phyloP scores from a whole-genome alignment of 2,113 vertebrate species.

The Accipiter cooperii region DNA sequence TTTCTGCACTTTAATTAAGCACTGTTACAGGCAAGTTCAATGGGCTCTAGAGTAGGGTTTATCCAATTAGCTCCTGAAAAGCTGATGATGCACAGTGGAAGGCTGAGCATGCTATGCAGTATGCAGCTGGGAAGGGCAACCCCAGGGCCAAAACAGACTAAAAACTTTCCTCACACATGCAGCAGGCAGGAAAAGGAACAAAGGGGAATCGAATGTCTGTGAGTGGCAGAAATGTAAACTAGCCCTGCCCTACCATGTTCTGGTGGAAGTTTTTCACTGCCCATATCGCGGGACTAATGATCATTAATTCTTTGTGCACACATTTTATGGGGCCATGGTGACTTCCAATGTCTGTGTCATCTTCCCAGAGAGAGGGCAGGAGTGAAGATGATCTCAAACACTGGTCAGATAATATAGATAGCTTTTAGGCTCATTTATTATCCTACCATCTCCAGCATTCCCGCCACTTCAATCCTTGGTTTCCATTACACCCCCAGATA shows the following conservation, averaged over 20 bases:
- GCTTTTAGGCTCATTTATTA: neutral
- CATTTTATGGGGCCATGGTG: neutral
- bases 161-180: neutral
- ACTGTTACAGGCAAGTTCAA: slow-evolving; percentile 67
- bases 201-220: neutral
- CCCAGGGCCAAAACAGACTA: neutral
- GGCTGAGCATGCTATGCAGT: neutral
- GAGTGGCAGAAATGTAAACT: neutral
- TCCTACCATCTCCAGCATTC: neutral
- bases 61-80: slow-evolving; percentile 67
- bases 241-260: neutral
- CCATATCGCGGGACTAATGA: neutral
- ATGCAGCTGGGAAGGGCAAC: neutral
- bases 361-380: neutral
- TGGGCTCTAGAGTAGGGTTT: slow-evolving; percentile 65
- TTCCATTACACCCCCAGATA: neutral
- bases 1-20: slow-evolving; percentile 78
- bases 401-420: neutral
- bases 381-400: neutral
- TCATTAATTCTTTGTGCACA: neutral
- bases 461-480: neutral
- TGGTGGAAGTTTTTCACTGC: neutral
- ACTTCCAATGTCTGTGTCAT: neutral
- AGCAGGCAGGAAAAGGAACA: neutral
- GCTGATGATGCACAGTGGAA: slow-evolving; percentile 15